Conservation (phyloP, 1,140 invertebrate genomes). For the Solenopsis fugax region DNA sequence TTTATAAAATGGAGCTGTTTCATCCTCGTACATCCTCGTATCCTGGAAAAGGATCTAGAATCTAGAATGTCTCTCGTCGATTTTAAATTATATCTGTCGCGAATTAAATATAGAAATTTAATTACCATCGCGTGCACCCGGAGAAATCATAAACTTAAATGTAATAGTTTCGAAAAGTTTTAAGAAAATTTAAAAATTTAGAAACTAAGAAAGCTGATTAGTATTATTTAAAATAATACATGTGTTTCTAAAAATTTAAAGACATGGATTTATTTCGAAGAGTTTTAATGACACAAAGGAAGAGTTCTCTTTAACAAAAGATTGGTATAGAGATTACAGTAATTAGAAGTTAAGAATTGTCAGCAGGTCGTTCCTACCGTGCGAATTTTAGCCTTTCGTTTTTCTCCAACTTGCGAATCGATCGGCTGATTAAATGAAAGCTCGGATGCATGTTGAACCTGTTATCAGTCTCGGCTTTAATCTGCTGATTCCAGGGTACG, state of each 20-base stretch:
- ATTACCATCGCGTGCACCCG: not conserved
- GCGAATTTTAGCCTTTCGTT: constrained; percentile 50
- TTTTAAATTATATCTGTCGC: not conserved
- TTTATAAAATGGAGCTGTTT: constrained; percentile 20
- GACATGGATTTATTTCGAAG: not conserved
- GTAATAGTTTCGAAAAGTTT: not conserved
- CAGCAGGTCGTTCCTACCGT: constrained; percentile 37
- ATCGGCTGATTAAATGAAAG: constrained; percentile 55
- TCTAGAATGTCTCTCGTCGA: not conserved
- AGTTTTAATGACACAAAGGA: not conserved
- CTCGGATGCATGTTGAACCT: constrained; percentile 40
- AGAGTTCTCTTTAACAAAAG: not conserved
- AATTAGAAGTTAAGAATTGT: constrained; percentile 13
- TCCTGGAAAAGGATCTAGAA: constrained; percentile 20
- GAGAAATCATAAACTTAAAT: not conserved
- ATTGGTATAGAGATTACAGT: not conserved
- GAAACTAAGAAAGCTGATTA: not conserved
- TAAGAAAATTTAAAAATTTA: not conserved
- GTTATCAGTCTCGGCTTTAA: constrained; percentile 57
- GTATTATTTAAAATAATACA: not conserved
- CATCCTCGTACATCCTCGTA: not conserved
- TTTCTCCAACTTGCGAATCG: constrained; percentile 38
- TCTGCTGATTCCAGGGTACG: constrained; percentile 53
- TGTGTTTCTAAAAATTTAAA: not conserved
- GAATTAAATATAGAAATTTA: constrained; percentile 4